Percentiles rank a stretch among this genome's conserved stretches.
Conservation (phyloP, 2,888 invertebrate genomes). For the Malthinus flaveolus region DNA sequence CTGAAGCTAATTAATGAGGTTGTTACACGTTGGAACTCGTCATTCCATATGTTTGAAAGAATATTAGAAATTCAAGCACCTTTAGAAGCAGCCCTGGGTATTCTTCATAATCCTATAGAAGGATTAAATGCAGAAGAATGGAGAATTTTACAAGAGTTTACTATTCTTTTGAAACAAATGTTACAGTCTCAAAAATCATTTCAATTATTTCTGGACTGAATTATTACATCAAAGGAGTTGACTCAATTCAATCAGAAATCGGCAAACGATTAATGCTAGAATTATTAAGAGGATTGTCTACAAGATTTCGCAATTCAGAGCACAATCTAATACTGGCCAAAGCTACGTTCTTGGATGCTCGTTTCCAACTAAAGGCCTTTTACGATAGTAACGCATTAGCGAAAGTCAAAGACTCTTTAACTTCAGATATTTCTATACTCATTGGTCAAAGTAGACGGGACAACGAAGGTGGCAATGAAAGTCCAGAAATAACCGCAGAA, state of each 20-base stretch:
- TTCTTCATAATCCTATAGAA: conserved; percentile 33
- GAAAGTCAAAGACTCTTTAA: no score
- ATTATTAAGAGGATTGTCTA: not conserved
- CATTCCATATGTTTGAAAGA: conserved; percentile 32
- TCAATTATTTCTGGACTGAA: no score
- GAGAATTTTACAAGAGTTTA: conserved; percentile 31
- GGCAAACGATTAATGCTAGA: not conserved
- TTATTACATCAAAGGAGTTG: no score
- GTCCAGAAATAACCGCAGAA: no score
- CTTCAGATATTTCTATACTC: no score
- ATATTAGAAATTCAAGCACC: conserved; percentile 28
- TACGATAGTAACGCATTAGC: no score
- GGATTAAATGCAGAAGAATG: conserved; percentile 30
- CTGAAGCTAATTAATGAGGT: conserved; percentile 33
- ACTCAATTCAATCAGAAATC: not conserved
- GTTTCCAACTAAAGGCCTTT: no score
- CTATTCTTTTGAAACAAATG: conserved; percentile 31
- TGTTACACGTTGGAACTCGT: conserved; percentile 32
- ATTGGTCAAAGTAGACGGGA: no score
- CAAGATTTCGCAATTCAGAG: not conserved
- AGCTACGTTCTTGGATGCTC: not conserved
- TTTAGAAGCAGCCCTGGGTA: conserved; percentile 30
- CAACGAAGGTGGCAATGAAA: no score
- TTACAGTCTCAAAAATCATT: conserved; percentile 33
- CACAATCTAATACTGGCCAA: not conserved